Evolutionary conservation across 2,797 vertebrate species (phyloP).

Genomic region (Moxostoma hubbsi): DNA sequence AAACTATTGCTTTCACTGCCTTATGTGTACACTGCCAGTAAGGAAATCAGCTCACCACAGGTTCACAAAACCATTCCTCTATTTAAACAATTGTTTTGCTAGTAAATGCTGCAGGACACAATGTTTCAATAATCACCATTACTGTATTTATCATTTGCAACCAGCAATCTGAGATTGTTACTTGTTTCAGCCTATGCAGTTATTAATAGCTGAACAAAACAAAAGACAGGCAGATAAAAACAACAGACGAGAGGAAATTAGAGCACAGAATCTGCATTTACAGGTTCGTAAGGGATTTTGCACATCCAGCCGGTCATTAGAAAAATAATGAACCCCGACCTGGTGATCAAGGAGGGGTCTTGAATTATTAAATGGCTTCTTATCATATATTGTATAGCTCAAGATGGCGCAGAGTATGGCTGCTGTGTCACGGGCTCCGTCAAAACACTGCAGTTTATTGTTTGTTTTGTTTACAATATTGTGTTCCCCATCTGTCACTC

Average conservation of each 20-base stretch:
- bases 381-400: too few species aligned
- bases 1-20: background rate
- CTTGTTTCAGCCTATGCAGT: background rate
- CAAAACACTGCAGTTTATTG: too few species aligned
- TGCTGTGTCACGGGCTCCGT: too few species aligned
- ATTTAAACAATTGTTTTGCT: background rate
- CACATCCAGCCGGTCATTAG: too few species aligned
- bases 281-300: too few species aligned
- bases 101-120: background rate
- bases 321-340: too few species aligned
- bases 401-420: too few species aligned
- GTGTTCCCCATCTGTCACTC: too few species aligned
- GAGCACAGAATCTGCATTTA: background rate
- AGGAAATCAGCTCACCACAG: background rate
- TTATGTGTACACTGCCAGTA: background rate
- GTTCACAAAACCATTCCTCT: background rate
- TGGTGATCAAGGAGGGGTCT: too few species aligned
- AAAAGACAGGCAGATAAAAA: background rate
- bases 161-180: background rate
- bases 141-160: constrained; percentile 1
- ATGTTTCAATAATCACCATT: background rate
- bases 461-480: too few species aligned
- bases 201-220: background rate
- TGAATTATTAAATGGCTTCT: too few species aligned
- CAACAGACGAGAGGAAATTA: background rate